A percentile compares a stretch with the other conserved stretches of the same genome.
Evolutionary conservation across 2,113 vertebrate genomes (phyloP).

Genomic region (Lynx canadensis): DNA sequence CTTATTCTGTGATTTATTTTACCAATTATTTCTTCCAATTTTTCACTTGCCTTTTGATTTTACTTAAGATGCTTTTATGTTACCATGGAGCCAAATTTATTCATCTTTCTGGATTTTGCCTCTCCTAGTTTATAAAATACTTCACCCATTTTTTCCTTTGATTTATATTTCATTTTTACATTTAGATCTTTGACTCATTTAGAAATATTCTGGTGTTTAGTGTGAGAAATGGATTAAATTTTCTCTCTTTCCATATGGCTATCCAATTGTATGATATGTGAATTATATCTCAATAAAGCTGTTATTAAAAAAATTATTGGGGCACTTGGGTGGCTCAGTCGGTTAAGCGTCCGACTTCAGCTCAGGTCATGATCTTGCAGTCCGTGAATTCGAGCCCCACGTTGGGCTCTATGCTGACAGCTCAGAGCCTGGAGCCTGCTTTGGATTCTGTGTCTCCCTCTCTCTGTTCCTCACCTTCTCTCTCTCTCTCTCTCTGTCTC

Average conservation of each 20-base stretch:
- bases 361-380: too few relatives aligned
- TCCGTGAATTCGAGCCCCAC: too few relatives aligned
- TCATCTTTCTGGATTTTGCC: slow-evolving; percentile 22
- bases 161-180: neutral
- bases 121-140: neutral
- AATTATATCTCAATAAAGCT: neutral
- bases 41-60: slow-evolving; percentile 56
- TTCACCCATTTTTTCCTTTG: neutral
- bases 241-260: neutral
- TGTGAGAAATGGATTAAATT: neutral
- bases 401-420: too few relatives aligned
- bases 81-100: neutral
- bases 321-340: too few relatives aligned
- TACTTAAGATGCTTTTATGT: neutral
- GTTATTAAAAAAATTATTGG: neutral
- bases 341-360: too few relatives aligned
- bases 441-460: too few relatives aligned
- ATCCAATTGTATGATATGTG: neutral
- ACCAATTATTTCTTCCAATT: neutral
- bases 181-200: neutral
- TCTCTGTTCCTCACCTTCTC: too few relatives aligned
- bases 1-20: neutral
- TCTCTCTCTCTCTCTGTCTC: too few relatives aligned
- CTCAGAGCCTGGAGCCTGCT: too few relatives aligned
- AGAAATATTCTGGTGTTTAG: neutral